A percentile compares a stretch with the other conserved stretches of the same genome.
Conservation (phyloP, 2,888 invertebrate species). For the Apodemia hepburni region DNA sequence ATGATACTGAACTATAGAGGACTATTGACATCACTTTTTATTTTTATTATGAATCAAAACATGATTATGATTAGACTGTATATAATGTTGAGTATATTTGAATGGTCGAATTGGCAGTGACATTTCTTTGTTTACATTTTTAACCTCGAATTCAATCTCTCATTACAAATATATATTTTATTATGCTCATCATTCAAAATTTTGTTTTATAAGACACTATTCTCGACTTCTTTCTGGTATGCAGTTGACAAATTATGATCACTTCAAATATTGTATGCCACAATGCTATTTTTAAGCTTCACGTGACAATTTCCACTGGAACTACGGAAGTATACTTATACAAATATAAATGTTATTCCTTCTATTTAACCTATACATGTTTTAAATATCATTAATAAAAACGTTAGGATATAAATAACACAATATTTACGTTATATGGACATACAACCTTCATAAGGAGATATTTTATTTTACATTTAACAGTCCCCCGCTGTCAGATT, state of each 20-base stretch:
- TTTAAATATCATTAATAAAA: conserved; percentile 59
- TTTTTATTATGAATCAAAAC: no score
- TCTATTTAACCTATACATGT: conserved; percentile 55
- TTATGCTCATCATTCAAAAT: no score
- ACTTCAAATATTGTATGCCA: conserved; percentile 13
- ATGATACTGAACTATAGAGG: no score
- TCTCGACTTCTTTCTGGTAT: not conserved
- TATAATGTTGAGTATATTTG: no score
- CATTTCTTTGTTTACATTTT: no score
- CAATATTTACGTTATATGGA: conserved; percentile 68
- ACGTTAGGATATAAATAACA: conserved; percentile 70
- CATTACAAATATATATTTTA: no score
- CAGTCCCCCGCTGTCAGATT: conserved; percentile 45
- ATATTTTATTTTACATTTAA: conserved; percentile 45
- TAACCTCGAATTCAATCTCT: no score
- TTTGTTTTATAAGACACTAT: no score
- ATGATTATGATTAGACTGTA: no score
- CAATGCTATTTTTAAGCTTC: not conserved
- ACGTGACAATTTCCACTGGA: conserved; percentile 18
- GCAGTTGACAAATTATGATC: not conserved
- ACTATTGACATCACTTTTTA: no score
- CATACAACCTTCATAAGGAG: conserved; percentile 75
- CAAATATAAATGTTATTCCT: conserved; percentile 54
- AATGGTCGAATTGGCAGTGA: no score
- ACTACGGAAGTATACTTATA: conserved; percentile 54